Evolutionary conservation across 2,888 invertebrate species (phyloP).

Genomic region (Melipona beecheii): DNA sequence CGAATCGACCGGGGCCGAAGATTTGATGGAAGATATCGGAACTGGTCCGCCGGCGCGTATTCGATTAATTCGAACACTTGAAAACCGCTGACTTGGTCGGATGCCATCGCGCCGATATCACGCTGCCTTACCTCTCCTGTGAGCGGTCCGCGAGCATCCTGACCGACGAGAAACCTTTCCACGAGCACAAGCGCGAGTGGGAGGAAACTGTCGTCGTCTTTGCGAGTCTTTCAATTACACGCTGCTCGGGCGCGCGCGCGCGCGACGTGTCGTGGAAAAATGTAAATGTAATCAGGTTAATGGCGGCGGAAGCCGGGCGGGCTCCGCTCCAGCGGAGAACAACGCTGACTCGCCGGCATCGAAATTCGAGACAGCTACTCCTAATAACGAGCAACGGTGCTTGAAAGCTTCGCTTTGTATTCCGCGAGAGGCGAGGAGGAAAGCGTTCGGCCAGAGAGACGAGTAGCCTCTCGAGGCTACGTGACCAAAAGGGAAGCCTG

Average conservation of each 20-base stretch:
- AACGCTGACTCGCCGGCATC: constrained; percentile 22
- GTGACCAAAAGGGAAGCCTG: constrained; percentile 48
- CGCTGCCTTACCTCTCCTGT: too few relatives aligned
- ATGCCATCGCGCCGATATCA: not conserved
- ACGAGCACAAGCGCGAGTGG: not conserved
- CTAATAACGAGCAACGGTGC: constrained; percentile 28
- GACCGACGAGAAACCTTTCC: not conserved
- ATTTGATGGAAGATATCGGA: constrained; percentile 19
- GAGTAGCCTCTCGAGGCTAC: constrained; percentile 51
- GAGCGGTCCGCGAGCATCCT: too few relatives aligned
- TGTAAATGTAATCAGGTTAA: constrained; percentile 35
- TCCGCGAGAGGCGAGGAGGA: constrained; percentile 30
- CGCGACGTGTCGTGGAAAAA: not conserved
- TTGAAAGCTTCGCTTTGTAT: constrained; percentile 43
- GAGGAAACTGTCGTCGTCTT: not conserved
- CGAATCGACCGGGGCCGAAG: not conserved
- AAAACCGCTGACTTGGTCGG: constrained; percentile 17
- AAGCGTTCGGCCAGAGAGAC: constrained; percentile 40
- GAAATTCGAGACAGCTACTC: constrained; percentile 37
- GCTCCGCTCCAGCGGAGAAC: not conserved
- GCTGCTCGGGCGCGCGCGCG: not conserved
- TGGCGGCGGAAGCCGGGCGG: not conserved
- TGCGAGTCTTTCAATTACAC: constrained; percentile 12
- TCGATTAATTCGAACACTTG: constrained; percentile 30
- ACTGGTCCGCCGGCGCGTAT: not conserved